Evolutionary conservation across 2,888 invertebrate species (phyloP).

Genomic region (Vesta saturnalis): DNA sequence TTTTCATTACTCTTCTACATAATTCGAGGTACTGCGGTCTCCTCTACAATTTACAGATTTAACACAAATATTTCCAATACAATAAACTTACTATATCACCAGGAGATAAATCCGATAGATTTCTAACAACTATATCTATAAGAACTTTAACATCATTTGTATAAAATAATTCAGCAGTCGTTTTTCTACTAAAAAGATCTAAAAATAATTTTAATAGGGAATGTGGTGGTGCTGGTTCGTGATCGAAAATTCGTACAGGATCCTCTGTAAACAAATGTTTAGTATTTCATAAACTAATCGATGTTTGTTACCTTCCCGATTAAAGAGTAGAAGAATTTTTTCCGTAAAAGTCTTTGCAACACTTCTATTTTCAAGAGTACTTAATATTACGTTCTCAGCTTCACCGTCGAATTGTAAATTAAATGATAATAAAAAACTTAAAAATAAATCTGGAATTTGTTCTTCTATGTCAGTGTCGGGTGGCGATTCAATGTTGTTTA

Average conservation of each 20-base stretch:
- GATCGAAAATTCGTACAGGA: slow-evolving; percentile 86
- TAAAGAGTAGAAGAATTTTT: slow-evolving; percentile 85
- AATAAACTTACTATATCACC: slow-evolving; percentile 76
- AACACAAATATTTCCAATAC: slow-evolving; percentile 8
- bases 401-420: slow-evolving; percentile 83
- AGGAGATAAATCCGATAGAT: slow-evolving; percentile 88
- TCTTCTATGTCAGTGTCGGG: slow-evolving; percentile 85
- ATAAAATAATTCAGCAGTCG: slow-evolving; percentile 89
- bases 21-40: slow-evolving; percentile 82
- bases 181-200: slow-evolving; percentile 82
- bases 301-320: slow-evolving; percentile 80
- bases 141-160: slow-evolving; percentile 95
- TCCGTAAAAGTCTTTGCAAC: slow-evolving; percentile 91
- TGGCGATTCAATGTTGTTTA: slow-evolving; percentile 84
- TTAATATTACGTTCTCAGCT: slow-evolving; percentile 76
- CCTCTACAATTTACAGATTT: slow-evolving; percentile 63
- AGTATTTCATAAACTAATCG: slow-evolving; percentile 20
- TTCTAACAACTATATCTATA: slow-evolving; percentile 91
- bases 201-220: slow-evolving; percentile 89
- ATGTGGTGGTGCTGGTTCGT: slow-evolving; percentile 81
- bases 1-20: slow-evolving; percentile 82
- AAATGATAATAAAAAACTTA: slow-evolving; percentile 86
- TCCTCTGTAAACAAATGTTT: slow-evolving; percentile 72
- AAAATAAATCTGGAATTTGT: slow-evolving; percentile 84
- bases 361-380: slow-evolving; percentile 73